phyloP scores from a whole-genome alignment of 2,113 vertebrate genomes.

The Clarias magur region DNA sequence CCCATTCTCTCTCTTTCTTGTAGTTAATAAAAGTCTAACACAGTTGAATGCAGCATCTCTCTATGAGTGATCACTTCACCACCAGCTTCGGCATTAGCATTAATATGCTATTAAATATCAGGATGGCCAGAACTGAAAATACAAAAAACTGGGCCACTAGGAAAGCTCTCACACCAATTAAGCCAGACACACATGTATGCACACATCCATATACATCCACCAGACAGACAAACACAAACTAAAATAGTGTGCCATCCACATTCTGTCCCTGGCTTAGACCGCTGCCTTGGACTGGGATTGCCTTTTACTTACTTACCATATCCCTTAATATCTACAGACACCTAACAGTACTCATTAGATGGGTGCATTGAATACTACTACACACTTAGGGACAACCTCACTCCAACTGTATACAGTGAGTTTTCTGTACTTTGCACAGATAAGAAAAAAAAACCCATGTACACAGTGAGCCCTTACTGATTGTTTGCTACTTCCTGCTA shows the following conservation, averaged over 20 bases:
- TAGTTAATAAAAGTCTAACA: slow-evolving; percentile 33
- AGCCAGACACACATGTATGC: slow-evolving; percentile 20
- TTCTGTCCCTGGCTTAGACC: slow-evolving; percentile 64
- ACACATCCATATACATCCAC: neutral
- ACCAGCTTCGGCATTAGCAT: slow-evolving; percentile 31
- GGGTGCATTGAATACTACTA: slow-evolving; percentile 42
- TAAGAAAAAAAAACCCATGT: neutral
- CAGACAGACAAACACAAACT: slow-evolving; percentile 52
- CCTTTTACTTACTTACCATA: slow-evolving; percentile 4
- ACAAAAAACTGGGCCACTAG: neutral
- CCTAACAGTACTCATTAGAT: slow-evolving; percentile 41
- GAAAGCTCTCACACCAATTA: neutral
- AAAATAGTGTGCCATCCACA: slow-evolving; percentile 54
- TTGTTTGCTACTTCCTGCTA: neutral
- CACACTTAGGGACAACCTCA: neutral
- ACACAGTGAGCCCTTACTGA: neutral
- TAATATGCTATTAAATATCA: neutral
- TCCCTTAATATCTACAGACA: neutral
- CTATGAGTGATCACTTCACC: slow-evolving; percentile 22
- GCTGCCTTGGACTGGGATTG: slow-evolving; percentile 57
- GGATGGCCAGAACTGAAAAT: neutral
- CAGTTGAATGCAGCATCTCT: slow-evolving; percentile 34
- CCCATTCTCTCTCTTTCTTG: slow-evolving; percentile 60
- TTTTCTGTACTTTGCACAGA: slow-evolving; percentile 35
- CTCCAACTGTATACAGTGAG: neutral